Evolutionary conservation across 2,888 invertebrate species (phyloP).

Genomic region (Cordilura impudica): DNA sequence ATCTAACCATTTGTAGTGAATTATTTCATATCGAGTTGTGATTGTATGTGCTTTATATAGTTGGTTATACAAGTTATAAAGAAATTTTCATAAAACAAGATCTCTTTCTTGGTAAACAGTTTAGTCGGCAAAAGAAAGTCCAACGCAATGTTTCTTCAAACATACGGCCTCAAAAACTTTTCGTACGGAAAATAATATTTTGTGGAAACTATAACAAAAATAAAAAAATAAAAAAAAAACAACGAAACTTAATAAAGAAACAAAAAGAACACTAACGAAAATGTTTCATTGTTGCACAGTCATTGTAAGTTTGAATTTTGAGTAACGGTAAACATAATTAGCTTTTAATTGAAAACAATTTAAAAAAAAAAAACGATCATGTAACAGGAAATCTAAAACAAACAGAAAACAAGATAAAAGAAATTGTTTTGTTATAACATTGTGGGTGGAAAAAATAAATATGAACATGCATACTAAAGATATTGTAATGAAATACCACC

Average conservation of each 20-base stretch:
- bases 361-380: slow-evolving; percentile 25
- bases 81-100: slow-evolving; percentile 73
- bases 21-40: slow-evolving; percentile 23
- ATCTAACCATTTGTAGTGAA: slow-evolving; percentile 50
- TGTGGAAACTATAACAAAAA: slow-evolving; percentile 38
- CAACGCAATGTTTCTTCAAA: slow-evolving; percentile 67
- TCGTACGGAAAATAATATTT: slow-evolving; percentile 43
- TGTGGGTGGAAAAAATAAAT: background rate
- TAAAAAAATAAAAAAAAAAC: slow-evolving; percentile 15
- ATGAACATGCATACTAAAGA: background rate
- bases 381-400: slow-evolving; percentile 35
- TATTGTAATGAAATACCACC: background rate
- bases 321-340: slow-evolving; percentile 40
- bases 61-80: slow-evolving; percentile 48
- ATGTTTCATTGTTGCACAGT: slow-evolving; percentile 39
- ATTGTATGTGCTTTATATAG: slow-evolving; percentile 32
- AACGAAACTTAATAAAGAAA: slow-evolving; percentile 40
- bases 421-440: background rate
- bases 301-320: slow-evolving; percentile 51
- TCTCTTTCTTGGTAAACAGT: slow-evolving; percentile 75
- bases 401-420: background rate
- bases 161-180: slow-evolving; percentile 45
- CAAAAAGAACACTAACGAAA: slow-evolving; percentile 33
- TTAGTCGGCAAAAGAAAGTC: slow-evolving; percentile 77
- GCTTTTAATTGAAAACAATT: background rate